A percentile compares a stretch with the other conserved stretches of the same genome.
Conservation (phyloP, 2,113 vertebrate genomes). For the Perognathus longimembris region DNA sequence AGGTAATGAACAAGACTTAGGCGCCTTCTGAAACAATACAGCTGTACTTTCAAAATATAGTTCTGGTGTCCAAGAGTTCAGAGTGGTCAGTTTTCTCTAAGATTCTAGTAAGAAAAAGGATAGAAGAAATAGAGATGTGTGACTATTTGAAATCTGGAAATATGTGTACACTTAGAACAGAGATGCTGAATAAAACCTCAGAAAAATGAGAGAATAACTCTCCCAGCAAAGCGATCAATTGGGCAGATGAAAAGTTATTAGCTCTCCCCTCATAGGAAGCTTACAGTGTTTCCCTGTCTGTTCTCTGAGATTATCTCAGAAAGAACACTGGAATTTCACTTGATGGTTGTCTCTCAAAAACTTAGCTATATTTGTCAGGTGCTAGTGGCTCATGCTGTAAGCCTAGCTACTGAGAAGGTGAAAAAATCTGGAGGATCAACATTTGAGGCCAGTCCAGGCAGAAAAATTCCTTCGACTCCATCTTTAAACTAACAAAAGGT, state of each 20-base stretch:
- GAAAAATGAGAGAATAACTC: neutral
- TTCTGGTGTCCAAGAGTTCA: neutral
- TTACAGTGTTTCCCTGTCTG: neutral
- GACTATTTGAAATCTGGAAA: neutral
- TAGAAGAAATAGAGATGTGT: neutral
- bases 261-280: neutral
- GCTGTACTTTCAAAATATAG: neutral
- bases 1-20: neutral
- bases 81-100: neutral
- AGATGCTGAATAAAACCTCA: neutral
- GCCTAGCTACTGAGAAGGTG: neutral
- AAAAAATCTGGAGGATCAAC: neutral
- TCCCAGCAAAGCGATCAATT: neutral
- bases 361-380: neutral
- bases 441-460: neutral
- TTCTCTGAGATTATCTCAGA: neutral
- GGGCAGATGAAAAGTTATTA: neutral
- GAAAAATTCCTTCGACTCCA: no score
- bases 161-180: neutral
- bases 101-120: neutral
- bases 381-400: no score
- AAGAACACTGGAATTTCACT: neutral
- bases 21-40: neutral
- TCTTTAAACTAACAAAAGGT: no score
- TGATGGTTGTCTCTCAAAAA: constrained; percentile 28